A percentile compares a stretch with the other conserved stretches of the same genome.
phyloP scores from a whole-genome alignment of 2,797 vertebrate genomes.

The Pyrocephalus nanus region DNA sequence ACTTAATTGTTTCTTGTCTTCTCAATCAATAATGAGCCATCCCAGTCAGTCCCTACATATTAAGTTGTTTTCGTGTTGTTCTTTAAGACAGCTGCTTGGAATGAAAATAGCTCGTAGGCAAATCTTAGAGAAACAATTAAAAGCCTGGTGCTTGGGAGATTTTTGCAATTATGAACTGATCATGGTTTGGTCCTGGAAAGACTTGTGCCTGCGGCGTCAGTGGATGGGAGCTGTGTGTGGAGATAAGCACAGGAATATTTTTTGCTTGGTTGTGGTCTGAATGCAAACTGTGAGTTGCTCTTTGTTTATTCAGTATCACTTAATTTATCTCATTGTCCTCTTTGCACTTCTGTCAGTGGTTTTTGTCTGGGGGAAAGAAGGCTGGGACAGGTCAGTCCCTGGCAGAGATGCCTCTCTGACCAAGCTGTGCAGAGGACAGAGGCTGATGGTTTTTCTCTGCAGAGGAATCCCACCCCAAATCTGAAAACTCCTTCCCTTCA shows the following conservation, averaged over 20 bases:
- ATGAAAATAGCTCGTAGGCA: constrained; percentile 59
- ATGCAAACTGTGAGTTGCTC: background rate
- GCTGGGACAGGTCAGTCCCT: background rate
- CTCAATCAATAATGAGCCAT: constrained; percentile 35
- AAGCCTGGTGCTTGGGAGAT: constrained; percentile 9
- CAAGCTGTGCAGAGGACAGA: background rate
- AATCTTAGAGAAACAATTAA: constrained; percentile 45
- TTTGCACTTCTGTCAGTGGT: background rate
- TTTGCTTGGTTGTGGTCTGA: background rate
- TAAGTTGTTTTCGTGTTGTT: constrained; percentile 34
- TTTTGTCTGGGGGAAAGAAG: background rate
- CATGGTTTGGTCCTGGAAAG: constrained; percentile 4
- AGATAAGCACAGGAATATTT: constrained; percentile 12
- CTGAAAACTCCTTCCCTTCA: background rate
- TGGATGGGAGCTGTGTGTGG: background rate
- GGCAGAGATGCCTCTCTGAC: background rate
- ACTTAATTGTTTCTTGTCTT: background rate
- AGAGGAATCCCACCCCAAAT: background rate
- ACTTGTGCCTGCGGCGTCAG: background rate
- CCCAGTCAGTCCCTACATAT: constrained; percentile 6
- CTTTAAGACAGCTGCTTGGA: constrained; percentile 37
- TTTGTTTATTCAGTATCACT: background rate
- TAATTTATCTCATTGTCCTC: background rate
- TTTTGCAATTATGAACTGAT: constrained; percentile 38
- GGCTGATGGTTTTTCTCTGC: background rate